Base-by-base conservation (phyloP, 2,797 vertebrate species). In the Schizothorax lantsangensis region DNA sequence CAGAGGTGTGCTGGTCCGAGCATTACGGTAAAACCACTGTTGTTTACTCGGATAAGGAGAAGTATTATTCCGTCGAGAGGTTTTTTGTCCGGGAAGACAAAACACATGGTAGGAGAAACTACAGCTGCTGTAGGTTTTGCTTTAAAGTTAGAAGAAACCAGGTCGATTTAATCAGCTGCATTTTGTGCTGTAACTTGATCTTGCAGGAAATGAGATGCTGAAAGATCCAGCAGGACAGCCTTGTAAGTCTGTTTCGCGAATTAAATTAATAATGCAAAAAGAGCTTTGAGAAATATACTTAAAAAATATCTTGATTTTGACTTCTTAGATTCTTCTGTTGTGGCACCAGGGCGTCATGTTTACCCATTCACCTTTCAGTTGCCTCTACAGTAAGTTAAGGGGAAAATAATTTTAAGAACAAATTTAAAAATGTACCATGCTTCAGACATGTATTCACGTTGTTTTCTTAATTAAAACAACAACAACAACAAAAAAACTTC, bases 361-460 rank as follows among this genome's bases (percentile, higher is more conserved):
- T 96, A 95, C 87, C 93, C 94, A 0, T 96, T 95, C 88, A 91
- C 86, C n/a, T 94, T 96, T 86, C 93, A 95, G 89, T 71, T 96
- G 75, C 95, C 95, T 14, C 2, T 7, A 0, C 62, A 89, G 95
- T 96, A 91, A 91, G 95, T 91, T 77, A 43, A 6, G 66, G 1
- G 12, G 10, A 64, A 30, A 64, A 1, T 0, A 30, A 2, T 14
- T 64, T 30, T 14, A 64, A 64, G 5, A 64, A 23, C 7, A 23
- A 6, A 7, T 15, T 15, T 1, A 3, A 30, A 30, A 30, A 30
- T 30, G 21, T n/a, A n/a, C 8, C 52, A 54, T 54, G 52, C 6
- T 54, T 54, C 19, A 21, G 19, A 21, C 52, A 21, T 57, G 45
- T 47, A 43, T 74, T 74, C 1, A 17, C 40, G 26, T 74, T n/a